Conservation (phyloP, 2,113 vertebrate species). For the Lycaon pictus region DNA sequence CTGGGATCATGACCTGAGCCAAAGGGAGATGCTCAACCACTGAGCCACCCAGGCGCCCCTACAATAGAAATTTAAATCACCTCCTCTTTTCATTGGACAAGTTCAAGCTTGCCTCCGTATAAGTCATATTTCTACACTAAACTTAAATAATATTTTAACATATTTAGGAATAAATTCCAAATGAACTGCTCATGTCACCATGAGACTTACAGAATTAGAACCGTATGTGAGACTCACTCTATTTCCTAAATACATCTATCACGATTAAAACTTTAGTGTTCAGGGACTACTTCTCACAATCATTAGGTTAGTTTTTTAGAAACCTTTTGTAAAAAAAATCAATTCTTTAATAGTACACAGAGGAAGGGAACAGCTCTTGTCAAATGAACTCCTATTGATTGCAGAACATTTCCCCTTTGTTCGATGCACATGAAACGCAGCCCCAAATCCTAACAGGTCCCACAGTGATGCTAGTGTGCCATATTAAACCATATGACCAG, state of each 20-base stretch:
- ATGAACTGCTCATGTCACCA: neutral
- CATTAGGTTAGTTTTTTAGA: neutral
- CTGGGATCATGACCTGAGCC: too few species aligned
- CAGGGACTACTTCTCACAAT: neutral
- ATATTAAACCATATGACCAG: neutral
- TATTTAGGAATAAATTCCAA: slow-evolving; percentile 43
- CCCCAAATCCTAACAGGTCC: neutral
- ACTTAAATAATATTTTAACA: slow-evolving; percentile 11
- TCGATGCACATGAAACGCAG: neutral
- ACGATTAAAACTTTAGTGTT: slow-evolving; percentile 52
- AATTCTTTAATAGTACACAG: slow-evolving; percentile 54
- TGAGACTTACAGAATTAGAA: slow-evolving; percentile 10
- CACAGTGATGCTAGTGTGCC: neutral
- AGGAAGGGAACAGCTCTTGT: neutral
- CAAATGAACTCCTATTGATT: slow-evolving; percentile 53
- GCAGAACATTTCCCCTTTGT: neutral
- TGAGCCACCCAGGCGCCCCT: too few species aligned
- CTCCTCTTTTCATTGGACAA: neutral
- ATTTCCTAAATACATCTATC: slow-evolving; percentile 52
- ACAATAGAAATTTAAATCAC: neutral
- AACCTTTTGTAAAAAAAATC: neutral
- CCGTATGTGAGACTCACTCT: neutral
- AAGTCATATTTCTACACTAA: slow-evolving; percentile 25
- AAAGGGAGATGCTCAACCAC: too few species aligned
- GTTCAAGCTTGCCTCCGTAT: neutral